Percentiles rank a stretch among this genome's conserved stretches.
Evolutionary conservation across 2,888 invertebrate species (phyloP).

Genomic region (Troides oblongomaculatus): DNA sequence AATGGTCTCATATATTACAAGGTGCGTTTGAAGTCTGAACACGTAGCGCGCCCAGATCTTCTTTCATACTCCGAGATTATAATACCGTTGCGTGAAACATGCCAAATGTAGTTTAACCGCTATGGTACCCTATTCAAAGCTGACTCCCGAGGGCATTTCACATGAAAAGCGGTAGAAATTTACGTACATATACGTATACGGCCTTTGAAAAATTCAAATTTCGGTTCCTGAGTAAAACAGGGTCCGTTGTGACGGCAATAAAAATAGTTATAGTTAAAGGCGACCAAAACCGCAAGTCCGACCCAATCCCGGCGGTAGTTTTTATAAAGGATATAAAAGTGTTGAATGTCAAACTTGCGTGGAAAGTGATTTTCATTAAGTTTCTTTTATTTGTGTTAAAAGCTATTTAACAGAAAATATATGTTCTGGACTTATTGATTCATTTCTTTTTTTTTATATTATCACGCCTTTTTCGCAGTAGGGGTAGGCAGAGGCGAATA

Average conservation of each 20-base stretch:
- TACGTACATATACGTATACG: slow-evolving; percentile 6
- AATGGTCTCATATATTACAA: slow-evolving; percentile 12
- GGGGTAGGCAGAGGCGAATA: too few relatives aligned
- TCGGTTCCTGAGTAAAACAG: background rate
- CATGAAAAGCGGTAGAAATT: slow-evolving; percentile 9
- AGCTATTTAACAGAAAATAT: background rate
- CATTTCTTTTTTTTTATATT: background rate
- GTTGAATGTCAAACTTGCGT: background rate
- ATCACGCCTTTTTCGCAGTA: too few relatives aligned
- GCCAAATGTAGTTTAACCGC: slow-evolving; percentile 23
- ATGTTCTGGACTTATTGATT: background rate
- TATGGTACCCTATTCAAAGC: slow-evolving; percentile 27
- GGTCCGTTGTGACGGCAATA: background rate
- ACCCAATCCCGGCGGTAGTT: background rate
- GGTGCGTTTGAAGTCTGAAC: background rate
- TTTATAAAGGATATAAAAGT: background rate
- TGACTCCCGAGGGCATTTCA: slow-evolving; percentile 25
- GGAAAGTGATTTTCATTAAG: too few relatives aligned
- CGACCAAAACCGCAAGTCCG: background rate
- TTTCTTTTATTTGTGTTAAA: too few relatives aligned
- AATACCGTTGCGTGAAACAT: slow-evolving; percentile 22
- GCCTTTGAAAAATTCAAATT: slow-evolving; percentile 2
- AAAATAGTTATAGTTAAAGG: slow-evolving; percentile 1
- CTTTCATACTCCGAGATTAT: slow-evolving; percentile 23
- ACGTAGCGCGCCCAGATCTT: slow-evolving; percentile 17